Conservation (phyloP, 1,140 invertebrate genomes). For the Apolygus lucorum region DNA sequence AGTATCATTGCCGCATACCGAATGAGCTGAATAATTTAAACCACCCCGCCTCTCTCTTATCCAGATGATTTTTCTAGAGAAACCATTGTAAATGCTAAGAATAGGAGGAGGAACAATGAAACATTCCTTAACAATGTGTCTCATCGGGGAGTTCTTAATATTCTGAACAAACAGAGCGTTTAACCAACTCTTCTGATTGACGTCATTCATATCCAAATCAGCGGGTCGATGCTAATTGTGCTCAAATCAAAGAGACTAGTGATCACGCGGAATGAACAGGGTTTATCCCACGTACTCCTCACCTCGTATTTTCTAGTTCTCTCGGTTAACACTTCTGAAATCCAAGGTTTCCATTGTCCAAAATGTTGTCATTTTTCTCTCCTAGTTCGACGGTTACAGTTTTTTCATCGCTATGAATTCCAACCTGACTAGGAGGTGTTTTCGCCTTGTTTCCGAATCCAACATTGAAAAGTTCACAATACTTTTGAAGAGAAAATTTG, state of each 20-base stretch:
- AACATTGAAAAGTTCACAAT: too few relatives aligned
- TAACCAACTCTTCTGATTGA: neutral
- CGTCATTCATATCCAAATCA: conserved; percentile 1
- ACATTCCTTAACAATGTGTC: neutral
- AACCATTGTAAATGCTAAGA: neutral
- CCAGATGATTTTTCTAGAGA: neutral
- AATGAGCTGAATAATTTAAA: conserved; percentile 3
- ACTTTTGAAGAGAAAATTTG: too few relatives aligned
- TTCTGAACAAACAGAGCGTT: neutral
- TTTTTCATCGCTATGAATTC: too few relatives aligned
- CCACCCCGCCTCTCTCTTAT: neutral
- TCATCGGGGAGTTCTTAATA: neutral
- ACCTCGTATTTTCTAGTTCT: too few relatives aligned
- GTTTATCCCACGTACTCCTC: neutral
- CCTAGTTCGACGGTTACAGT: too few relatives aligned
- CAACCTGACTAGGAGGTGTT: too few relatives aligned
- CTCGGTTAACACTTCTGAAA: too few relatives aligned
- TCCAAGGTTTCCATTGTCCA: too few relatives aligned
- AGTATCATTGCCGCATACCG: neutral
- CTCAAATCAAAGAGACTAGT: neutral
- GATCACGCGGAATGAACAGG: neutral
- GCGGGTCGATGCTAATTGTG: neutral
- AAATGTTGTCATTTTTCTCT: too few relatives aligned
- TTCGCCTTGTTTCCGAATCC: too few relatives aligned
- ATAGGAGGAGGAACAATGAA: neutral